Conservation (phyloP, 1,140 invertebrate species). For the Philaenus spumarius region DNA sequence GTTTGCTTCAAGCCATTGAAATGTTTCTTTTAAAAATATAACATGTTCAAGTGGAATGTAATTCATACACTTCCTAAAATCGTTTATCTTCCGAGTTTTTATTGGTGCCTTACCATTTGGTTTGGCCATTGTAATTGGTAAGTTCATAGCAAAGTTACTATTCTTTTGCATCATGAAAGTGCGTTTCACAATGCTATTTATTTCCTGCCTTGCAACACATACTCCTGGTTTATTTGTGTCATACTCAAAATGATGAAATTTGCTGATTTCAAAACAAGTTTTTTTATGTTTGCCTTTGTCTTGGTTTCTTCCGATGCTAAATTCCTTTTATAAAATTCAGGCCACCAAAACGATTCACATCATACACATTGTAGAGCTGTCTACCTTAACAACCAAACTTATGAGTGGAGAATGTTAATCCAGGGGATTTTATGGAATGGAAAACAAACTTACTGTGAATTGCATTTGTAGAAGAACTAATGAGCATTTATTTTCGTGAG, state of each 20-base stretch:
- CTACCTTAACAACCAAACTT: conserved; percentile 3
- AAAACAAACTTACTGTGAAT: conserved; percentile 33
- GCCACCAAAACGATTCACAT: conserved; percentile 24
- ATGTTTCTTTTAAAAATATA: too few species aligned
- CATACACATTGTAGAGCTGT: conserved; percentile 8
- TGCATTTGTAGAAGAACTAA: conserved; percentile 31
- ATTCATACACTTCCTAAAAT: too few species aligned
- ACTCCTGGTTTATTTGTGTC: too few species aligned
- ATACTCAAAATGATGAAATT: conserved; percentile 16
- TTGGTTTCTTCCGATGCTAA: conserved; percentile 18
- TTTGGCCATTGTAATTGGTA: background rate
- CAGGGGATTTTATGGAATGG: conserved; percentile 30
- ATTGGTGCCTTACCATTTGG: background rate
- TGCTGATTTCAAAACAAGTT: conserved; percentile 19
- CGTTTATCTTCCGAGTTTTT: background rate
- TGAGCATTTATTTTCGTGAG: conserved; percentile 27
- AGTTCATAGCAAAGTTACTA: background rate
- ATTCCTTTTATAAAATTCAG: conserved; percentile 19
- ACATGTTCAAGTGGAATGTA: too few species aligned
- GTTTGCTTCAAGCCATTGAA: too few species aligned
- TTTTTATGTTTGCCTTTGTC: conserved; percentile 10
- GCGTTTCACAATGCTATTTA: background rate
- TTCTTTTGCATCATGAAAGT: background rate
- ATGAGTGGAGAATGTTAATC: conserved; percentile 32
- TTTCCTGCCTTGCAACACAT: conserved; percentile 3